phyloP scores from a whole-genome alignment of 2,113 vertebrate species.

The Zosterops japonicus region DNA sequence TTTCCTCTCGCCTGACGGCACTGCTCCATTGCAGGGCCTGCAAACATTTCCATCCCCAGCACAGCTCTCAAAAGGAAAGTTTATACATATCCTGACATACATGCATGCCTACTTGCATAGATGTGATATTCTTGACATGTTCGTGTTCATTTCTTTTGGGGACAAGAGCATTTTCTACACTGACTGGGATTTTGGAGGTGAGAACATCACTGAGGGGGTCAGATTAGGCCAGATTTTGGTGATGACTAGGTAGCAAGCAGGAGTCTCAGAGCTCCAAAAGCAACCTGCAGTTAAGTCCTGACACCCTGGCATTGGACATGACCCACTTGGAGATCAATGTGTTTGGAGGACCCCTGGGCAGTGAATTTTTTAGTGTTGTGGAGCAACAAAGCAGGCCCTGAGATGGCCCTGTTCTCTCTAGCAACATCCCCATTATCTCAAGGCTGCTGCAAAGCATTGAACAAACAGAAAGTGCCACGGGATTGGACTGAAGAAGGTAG shows the following conservation, averaged over 20 bases:
- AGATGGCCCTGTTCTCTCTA: not conserved
- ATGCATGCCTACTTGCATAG: not conserved
- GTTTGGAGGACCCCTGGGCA: not conserved
- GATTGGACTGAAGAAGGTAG: not conserved
- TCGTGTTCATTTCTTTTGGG: not conserved
- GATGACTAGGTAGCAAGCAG: rapidly evolving
- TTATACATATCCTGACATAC: not conserved
- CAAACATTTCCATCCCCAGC: not conserved
- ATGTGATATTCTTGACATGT: not conserved
- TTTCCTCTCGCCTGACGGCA: not conserved
- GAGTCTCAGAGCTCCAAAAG: not conserved
- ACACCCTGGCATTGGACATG: rapidly evolving
- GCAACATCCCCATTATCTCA: not conserved
- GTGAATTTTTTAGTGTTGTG: rapidly evolving
- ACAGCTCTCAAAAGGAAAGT: not conserved
- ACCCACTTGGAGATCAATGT: rapidly evolving
- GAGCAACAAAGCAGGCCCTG: rapidly evolving
- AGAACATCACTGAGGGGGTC: rapidly evolving
- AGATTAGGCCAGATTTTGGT: not conserved
- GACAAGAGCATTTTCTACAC: not conserved
- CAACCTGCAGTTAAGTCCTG: not conserved
- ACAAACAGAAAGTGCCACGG: not conserved
- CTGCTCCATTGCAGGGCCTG: not conserved
- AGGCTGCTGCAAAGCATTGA: not conserved
- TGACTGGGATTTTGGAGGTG: not conserved